Evolutionary conservation across 2,113 vertebrate genomes (phyloP).

Genomic region (Cariama cristata): DNA sequence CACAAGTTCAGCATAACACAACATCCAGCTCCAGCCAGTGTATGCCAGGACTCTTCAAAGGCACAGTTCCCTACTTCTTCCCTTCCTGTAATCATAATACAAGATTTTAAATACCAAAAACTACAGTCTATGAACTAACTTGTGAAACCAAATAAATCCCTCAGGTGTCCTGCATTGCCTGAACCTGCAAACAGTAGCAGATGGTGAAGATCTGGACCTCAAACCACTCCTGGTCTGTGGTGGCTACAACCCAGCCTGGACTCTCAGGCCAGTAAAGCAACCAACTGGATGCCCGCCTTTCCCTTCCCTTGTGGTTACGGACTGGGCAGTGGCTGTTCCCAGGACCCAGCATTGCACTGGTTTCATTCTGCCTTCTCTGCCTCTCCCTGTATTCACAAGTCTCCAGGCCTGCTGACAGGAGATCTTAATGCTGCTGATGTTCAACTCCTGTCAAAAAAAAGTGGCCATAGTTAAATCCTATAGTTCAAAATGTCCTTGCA

Average conservation of each 20-base stretch:
- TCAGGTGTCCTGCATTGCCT: neutral
- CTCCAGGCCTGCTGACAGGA: neutral
- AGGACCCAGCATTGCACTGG: no score
- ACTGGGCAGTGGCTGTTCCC: neutral
- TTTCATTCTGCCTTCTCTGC: neutral
- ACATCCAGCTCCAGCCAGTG: neutral
- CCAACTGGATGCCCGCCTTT: fast-evolving
- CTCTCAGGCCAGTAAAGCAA: neutral
- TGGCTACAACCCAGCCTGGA: neutral
- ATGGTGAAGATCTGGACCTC: neutral
- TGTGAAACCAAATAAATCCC: neutral
- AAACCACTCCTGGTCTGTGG: fast-evolving
- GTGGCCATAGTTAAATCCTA: neutral
- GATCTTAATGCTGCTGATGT: neutral
- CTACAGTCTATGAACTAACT: neutral
- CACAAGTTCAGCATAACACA: neutral
- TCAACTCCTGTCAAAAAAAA: neutral
- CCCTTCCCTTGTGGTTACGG: neutral
- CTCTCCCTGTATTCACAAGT: neutral
- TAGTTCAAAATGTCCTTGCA: neutral
- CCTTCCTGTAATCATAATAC: neutral
- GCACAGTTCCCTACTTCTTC: neutral
- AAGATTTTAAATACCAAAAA: neutral
- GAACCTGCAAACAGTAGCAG: neutral
- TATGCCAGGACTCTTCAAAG: neutral